Conservation (phyloP, 2,797 vertebrate genomes). For the Syngnathus acus region DNA sequence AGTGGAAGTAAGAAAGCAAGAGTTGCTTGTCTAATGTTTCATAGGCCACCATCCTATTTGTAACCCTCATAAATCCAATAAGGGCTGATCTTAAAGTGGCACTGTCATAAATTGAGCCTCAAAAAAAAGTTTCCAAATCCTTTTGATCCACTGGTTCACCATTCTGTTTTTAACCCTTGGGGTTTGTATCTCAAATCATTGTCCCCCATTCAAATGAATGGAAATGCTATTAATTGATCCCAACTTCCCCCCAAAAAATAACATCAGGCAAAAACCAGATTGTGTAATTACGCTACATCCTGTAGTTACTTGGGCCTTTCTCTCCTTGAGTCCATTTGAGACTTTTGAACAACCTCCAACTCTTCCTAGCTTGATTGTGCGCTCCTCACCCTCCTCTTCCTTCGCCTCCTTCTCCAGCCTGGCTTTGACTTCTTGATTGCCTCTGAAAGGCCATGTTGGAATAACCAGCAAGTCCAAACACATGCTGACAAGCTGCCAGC, state of each 20-base stretch:
- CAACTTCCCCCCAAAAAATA: too few species aligned
- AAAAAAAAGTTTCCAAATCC: background rate
- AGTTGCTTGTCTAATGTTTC: constrained; percentile 40
- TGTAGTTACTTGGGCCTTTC: background rate
- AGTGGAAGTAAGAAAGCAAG: constrained; percentile 7
- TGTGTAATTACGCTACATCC: background rate
- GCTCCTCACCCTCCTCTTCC: constrained; percentile 4
- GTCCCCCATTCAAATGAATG: too few species aligned
- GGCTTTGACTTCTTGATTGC: constrained; percentile 40
- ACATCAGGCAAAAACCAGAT: too few species aligned
- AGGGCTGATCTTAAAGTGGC: background rate
- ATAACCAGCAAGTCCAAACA: constrained; percentile 62
- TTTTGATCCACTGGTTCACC: background rate
- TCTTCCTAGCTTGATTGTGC: constrained; percentile 33
- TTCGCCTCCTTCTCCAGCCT: constrained; percentile 5
- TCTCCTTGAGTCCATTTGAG: background rate
- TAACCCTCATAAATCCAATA: background rate
- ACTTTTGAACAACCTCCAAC: constrained; percentile 24
- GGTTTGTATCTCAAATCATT: too few species aligned
- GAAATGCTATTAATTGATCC: too few species aligned
- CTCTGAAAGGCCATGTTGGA: constrained; percentile 62
- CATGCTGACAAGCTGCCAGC: constrained; percentile 38
- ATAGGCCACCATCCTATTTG: constrained; percentile 25
- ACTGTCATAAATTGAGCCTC: background rate
- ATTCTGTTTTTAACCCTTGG: too few species aligned